Evolutionary conservation across 1,140 invertebrate genomes (phyloP).

Genomic region (Subanguina moxae): DNA sequence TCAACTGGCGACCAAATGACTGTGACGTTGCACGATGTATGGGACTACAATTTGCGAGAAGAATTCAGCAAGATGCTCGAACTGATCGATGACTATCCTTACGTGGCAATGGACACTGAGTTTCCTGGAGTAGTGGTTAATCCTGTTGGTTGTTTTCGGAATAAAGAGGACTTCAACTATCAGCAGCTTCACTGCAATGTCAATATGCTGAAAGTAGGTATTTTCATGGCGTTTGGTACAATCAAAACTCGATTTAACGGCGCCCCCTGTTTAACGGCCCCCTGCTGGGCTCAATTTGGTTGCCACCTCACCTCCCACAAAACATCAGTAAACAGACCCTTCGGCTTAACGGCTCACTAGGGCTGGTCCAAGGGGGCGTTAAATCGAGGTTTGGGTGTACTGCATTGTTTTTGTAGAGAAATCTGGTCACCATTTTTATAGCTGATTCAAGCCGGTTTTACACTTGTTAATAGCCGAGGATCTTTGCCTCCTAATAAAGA

Average conservation of each 20-base stretch:
- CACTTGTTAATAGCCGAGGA: constrained; percentile 33
- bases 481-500: constrained; percentile 27
- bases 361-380: too few relatives aligned
- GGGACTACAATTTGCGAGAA: constrained; percentile 72
- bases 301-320: too few relatives aligned
- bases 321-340: too few relatives aligned
- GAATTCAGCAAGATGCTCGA: constrained; percentile 89
- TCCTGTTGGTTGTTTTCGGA: constrained; percentile 90
- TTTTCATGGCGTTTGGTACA: not conserved
- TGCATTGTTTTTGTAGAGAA: too few relatives aligned
- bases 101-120: constrained; percentile 97
- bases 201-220: constrained; percentile 33
- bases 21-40: too few relatives aligned
- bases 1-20: too few relatives aligned
- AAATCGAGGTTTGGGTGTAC: too few relatives aligned
- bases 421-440: not conserved
- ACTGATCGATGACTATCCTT: constrained; percentile 86
- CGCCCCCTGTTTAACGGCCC: not conserved
- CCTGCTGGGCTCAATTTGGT: not conserved
- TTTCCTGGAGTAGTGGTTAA: constrained; percentile 74
- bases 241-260: not conserved
- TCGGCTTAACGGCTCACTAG: too few relatives aligned
- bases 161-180: constrained; percentile 66
- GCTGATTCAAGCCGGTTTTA: constrained; percentile 43
- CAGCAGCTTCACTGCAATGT: constrained; percentile 39